Conservation (phyloP, 2,888 invertebrate species). For the Drosophila leonis region DNA sequence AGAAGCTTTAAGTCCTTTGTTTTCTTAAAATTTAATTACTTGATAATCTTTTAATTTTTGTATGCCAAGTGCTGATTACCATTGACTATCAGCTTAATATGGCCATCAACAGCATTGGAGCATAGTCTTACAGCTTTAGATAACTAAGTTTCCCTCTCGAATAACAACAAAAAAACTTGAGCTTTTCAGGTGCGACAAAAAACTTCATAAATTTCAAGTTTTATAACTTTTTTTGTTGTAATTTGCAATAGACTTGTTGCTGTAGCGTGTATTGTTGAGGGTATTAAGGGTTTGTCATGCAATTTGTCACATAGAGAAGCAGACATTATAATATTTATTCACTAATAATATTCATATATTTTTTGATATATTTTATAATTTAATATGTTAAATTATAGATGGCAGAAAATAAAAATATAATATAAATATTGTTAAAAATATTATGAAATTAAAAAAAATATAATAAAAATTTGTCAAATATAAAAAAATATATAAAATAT, state of each 20-base stretch:
- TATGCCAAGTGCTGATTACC: not conserved
- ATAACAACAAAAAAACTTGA: conserved; percentile 2
- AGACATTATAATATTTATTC: too few relatives aligned
- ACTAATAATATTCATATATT: too few relatives aligned
- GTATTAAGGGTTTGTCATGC: not conserved
- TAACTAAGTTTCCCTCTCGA: conserved; percentile 52
- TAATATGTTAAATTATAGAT: too few relatives aligned
- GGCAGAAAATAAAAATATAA: too few relatives aligned
- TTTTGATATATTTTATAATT: too few relatives aligned
- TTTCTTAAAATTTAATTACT: not conserved
- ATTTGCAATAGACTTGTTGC: conserved; percentile 28
- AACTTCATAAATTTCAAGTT: conserved; percentile 59
- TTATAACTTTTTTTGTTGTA: conserved; percentile 20
- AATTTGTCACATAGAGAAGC: not conserved
- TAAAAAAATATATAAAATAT: too few relatives aligned
- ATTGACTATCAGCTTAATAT: not conserved
- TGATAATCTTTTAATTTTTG: not conserved
- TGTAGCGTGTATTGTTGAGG: not conserved
- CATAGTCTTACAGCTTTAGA: conserved; percentile 21
- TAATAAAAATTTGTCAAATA: too few relatives aligned
- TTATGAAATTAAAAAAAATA: too few relatives aligned
- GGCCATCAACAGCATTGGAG: conserved; percentile 1
- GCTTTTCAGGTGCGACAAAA: conserved; percentile 42
- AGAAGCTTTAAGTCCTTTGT: not conserved
- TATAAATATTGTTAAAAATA: too few relatives aligned